Evolutionary conservation across 2,797 vertebrate species (phyloP), one percentile per base, ranked within the genome.

Genomic region (Lindbergichthys nudifrons): DNA sequence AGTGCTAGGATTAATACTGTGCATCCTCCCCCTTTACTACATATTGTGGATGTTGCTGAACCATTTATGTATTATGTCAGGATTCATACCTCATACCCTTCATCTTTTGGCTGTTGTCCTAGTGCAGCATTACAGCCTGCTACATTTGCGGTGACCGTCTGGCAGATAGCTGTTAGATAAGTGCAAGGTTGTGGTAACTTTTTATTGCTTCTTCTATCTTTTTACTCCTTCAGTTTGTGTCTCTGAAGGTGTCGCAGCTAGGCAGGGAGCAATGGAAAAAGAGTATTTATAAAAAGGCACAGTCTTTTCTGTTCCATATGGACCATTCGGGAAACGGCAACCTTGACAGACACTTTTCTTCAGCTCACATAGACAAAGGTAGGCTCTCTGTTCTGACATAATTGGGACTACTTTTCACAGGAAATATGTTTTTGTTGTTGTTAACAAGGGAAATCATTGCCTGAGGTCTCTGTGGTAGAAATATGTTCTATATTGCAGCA

Each of bases 241-340:
- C 73, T 77, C 19, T 42, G 19, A 65, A 65, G 76, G 83, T 73
- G 73, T 77, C 2, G 2, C 54, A 80, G 73, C 13, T 58, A 74
- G 70, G 82, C 65, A 75, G 70, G 70, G 71, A 67, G 71, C 71
- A 56, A 52, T 68, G 51, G 67, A 19, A 64, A 50, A 15, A 16
- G 52, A 32, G 62, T 86, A 87, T 84, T 87, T 82, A 84, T 86
- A 90, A 45, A 70, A 41, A 75, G 67, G 48, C 46, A 67, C 54
- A 70, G 60, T 36, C 78, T 11, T 63, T 15, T 56, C 66, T 77
- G 8, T 73, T 84, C 47, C 71, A 21, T 70, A 63, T 68, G 53
- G 64, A 59, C 58, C 39, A 32, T 65, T 80, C 53, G 80, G 56
- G 47, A 58, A 67, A 56, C 23, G 12, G 63, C 21, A 10, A 77